Base-by-base conservation (phyloP, 2,113 vertebrate species). In the Hiodon tergisus region DNA sequence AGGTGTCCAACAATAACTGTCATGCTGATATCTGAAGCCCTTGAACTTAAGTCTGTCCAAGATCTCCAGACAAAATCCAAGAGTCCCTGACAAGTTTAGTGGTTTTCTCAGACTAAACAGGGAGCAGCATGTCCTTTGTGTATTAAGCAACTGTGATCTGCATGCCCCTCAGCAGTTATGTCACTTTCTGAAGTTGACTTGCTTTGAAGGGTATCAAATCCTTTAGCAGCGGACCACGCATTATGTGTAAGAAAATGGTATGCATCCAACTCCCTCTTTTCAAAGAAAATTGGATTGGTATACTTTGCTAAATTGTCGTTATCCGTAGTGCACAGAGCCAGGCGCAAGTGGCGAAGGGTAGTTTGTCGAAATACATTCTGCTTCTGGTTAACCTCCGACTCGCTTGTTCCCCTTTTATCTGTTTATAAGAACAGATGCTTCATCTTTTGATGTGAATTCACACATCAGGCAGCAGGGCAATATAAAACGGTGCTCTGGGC, bases 401-500 rank as follows among this genome's bases (percentile, higher is more conserved):
- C 72, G 54, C 67, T 74, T 59, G 16, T 76, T 79, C 5, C 77
- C 71, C 31, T 70, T 79, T 31, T 53, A 53, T 9, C 75, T 78
- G 13, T 83, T 81, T 79, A 78, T 58, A 76, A 75, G 5, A 53
- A 55, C 75, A 66, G 48, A 69, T 81, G 62, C 47, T 50, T 80
- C 80, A 66, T 69, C 68, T 51, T 6, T 61, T 3, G 59, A 78
- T 46, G 55, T 84, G 51, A 76, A 82, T 85, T 83, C 80, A 78
- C 78, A 78, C 79, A 77, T 85, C 74, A 72, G 72, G 76, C 68
- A 71, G 74, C 57, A 78, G 77, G 67, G 73, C 72, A 70, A 68
- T 79, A 16, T 82, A 83, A 76, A 85, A 83, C 78, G 81, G 51
- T 75, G 68, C 7, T 59, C 55, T 76, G 31, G 78, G 78, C 81